phyloP scores from a whole-genome alignment of 1,140 invertebrate genomes.

The Drosophila sp. region DNA sequence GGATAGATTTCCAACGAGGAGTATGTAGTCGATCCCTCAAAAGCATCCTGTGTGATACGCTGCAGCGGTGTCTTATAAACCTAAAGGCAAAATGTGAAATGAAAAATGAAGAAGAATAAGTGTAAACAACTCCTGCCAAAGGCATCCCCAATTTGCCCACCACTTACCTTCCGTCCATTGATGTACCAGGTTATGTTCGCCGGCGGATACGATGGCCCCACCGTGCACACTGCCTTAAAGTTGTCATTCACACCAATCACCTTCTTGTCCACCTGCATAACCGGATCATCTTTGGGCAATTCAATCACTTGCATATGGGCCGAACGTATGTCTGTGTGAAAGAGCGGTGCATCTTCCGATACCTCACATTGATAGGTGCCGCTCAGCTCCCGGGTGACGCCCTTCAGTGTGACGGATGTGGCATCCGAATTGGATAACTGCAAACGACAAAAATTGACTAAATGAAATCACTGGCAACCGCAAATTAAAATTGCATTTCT shows the following conservation, averaged over 20 bases:
- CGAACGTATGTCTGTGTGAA: conserved; percentile 87
- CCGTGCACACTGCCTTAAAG: conserved; percentile 84
- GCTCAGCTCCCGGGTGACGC: conserved; percentile 86
- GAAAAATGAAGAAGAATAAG: background rate
- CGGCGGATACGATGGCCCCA: conserved; percentile 85
- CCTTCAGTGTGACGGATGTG: conserved; percentile 85
- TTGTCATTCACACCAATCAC: conserved; percentile 74
- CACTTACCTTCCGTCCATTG: conserved; percentile 87
- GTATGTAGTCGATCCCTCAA: conserved; percentile 75
- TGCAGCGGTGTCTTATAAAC: conserved; percentile 77
- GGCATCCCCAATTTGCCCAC: background rate
- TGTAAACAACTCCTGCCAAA: background rate
- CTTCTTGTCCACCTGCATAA: conserved; percentile 81
- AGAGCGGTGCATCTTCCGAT: conserved; percentile 88
- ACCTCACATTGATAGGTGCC: conserved; percentile 90
- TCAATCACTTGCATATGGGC: conserved; percentile 87
- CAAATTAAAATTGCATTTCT: background rate
- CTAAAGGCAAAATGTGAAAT: conserved; percentile 32
- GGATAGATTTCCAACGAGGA: conserved; percentile 77
- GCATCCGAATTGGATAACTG: conserved; percentile 87
- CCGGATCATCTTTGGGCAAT: conserved; percentile 79
- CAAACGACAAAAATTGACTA: conserved; percentile 24
- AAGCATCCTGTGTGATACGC: conserved; percentile 74
- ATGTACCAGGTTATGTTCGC: conserved; percentile 89
- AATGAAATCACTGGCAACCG: background rate